A percentile compares a stretch with the other conserved stretches of the same genome.
phyloP scores from a whole-genome alignment of 2,113 vertebrate genomes.

The Chamaea fasciata region DNA sequence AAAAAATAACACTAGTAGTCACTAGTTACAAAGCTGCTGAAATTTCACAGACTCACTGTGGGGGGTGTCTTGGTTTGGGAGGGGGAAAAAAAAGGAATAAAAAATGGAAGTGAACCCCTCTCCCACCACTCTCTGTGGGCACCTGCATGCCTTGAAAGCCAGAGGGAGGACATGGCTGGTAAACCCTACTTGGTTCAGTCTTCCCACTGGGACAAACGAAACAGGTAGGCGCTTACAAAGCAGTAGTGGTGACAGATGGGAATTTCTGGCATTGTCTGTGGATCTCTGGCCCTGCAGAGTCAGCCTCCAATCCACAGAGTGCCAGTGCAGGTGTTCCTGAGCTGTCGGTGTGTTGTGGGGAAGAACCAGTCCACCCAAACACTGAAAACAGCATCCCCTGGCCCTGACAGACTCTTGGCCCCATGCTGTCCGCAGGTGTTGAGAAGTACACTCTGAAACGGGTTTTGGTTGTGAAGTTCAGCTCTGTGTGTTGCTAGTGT shows the following conservation, averaged over 20 bases:
- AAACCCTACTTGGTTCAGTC: neutral
- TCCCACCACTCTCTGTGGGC: neutral
- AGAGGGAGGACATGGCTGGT: neutral
- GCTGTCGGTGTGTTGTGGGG: fast-evolving
- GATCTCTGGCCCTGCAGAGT: neutral
- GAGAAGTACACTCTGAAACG: neutral
- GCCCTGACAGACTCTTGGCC: neutral
- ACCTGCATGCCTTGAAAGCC: neutral
- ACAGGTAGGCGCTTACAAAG: neutral
- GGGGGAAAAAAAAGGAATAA: neutral
- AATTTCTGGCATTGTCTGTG: neutral
- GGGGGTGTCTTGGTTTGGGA: no score
- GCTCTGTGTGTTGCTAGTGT: neutral
- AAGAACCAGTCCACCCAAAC: neutral
- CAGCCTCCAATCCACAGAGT: neutral
- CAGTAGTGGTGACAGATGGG: neutral
- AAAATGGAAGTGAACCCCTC: neutral
- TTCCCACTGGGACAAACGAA: neutral
- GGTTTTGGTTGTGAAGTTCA: neutral
- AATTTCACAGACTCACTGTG: neutral
- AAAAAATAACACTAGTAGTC: neutral
- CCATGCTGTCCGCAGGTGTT: neutral
- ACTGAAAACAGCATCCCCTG: fast-evolving
- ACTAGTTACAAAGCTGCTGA: neutral
- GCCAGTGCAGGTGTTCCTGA: neutral